Conservation (phyloP, 2,797 vertebrate species). For the Spizella passerina region DNA sequence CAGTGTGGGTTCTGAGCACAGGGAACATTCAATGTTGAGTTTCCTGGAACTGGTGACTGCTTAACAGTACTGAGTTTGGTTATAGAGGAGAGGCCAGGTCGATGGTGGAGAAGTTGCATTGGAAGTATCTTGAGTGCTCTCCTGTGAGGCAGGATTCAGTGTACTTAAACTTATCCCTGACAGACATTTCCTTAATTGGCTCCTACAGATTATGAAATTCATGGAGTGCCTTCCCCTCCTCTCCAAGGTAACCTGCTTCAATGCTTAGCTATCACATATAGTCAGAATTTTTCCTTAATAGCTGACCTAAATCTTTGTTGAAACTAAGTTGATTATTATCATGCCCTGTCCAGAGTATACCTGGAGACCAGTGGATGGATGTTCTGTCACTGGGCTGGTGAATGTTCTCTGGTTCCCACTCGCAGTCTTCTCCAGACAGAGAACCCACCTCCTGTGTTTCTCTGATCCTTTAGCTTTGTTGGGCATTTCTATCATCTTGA, state of each 20-base stretch:
- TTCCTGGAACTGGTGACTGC: background rate
- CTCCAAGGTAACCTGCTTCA: background rate
- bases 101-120: background rate
- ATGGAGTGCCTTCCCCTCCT: background rate
- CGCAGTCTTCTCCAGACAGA: background rate
- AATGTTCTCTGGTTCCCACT: background rate
- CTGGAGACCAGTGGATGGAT: background rate
- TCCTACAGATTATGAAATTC: background rate
- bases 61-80: accelerated
- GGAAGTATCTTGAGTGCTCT: background rate
- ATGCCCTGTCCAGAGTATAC: background rate
- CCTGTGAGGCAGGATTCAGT: background rate
- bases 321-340: constrained; percentile 21
- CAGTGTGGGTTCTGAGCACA: accelerated
- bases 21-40: accelerated
- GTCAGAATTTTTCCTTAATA: constrained; percentile 2
- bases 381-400: background rate
- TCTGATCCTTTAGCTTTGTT: background rate
- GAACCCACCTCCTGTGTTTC: background rate
- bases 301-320: constrained; percentile 16
- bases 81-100: background rate
- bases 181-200: background rate
- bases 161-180: background rate
- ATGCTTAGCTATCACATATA: background rate
- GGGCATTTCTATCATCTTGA: background rate